Evolutionary conservation across 92 coral and sea anemone genomes (phyloP).

Genomic region (Plumapathes pennacea): DNA sequence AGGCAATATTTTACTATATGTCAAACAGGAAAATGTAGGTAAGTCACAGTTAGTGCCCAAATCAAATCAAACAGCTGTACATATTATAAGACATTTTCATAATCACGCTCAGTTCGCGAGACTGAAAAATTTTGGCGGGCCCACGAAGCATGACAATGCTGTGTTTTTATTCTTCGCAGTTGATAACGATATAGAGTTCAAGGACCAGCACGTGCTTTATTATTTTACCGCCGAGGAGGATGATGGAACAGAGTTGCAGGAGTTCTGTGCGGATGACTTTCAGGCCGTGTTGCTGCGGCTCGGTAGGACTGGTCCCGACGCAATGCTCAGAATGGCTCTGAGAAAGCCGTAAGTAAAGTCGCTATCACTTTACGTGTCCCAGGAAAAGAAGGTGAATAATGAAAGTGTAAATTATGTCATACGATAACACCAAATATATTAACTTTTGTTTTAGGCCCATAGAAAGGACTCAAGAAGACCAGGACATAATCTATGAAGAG

Average conservation of each 20-base stretch:
- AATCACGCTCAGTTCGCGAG: not conserved
- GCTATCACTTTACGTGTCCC: too few species aligned
- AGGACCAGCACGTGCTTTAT: constrained; percentile 58
- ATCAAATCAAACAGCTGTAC: too few species aligned
- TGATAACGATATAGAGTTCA: constrained; percentile 59
- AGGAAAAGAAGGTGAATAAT: too few species aligned
- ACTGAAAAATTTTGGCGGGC: not conserved
- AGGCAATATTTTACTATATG: too few species aligned
- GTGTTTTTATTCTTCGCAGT: constrained; percentile 24
- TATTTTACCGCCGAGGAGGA: constrained; percentile 51
- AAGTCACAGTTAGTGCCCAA: too few species aligned
- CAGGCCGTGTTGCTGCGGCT: constrained; percentile 57
- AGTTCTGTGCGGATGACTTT: constrained; percentile 61
- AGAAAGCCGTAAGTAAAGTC: constrained; percentile 73
- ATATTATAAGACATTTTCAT: too few species aligned
- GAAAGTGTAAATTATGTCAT: too few species aligned
- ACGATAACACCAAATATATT: too few species aligned
- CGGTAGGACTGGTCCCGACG: constrained; percentile 77
- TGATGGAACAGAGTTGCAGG: constrained; percentile 7
- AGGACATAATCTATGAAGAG: constrained; percentile 75
- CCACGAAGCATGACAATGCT: not conserved
- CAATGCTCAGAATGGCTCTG: constrained; percentile 81
- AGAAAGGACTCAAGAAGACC: constrained; percentile 55
- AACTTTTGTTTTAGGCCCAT: constrained; percentile 31
- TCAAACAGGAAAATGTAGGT: too few species aligned